Conservation (phyloP, 2,888 invertebrate species). For the Halictus quadricinctus region DNA sequence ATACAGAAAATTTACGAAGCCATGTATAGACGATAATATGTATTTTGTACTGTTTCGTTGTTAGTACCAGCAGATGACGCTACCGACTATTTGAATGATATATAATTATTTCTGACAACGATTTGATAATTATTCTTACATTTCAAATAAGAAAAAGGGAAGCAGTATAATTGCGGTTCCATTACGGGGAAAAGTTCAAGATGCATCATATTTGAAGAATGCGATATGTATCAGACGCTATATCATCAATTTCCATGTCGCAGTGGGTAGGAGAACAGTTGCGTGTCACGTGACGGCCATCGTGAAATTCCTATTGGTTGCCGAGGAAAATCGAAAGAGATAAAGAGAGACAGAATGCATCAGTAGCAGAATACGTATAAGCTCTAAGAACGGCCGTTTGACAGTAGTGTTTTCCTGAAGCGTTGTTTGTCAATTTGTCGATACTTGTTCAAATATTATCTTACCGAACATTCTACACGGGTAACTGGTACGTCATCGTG, state of each 20-base stretch:
- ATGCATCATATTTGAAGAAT: slow-evolving; percentile 38
- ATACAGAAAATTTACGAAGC: not conserved
- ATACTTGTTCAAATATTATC: slow-evolving; percentile 25
- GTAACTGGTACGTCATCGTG: slow-evolving; percentile 25
- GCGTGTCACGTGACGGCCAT: slow-evolving; percentile 23
- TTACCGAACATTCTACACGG: not conserved
- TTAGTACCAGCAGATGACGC: slow-evolving; percentile 34
- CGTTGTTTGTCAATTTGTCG: slow-evolving; percentile 21
- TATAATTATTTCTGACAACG: slow-evolving; percentile 9
- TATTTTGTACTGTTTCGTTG: not conserved
- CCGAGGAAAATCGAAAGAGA: slow-evolving; percentile 10
- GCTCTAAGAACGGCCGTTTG: slow-evolving; percentile 35
- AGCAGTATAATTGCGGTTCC: not conserved
- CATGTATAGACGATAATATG: not conserved
- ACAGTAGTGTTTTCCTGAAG: slow-evolving; percentile 33
- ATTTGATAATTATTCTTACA: not conserved
- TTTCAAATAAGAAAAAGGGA: not conserved
- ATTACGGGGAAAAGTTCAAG: not conserved
- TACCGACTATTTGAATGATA: not conserved
- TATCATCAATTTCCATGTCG: slow-evolving; percentile 1
- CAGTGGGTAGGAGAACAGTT: not conserved
- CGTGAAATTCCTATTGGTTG: slow-evolving; percentile 29
- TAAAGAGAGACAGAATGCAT: slow-evolving; percentile 12
- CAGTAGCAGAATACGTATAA: slow-evolving; percentile 43
- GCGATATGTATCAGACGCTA: not conserved